A percentile compares a stretch with the other conserved stretches of the same genome.
These are phyloP conservation scores for Pangasius krempfi DNA, from an alignment of 2,797 vertebrate species.

Conservation along the genomic window DNA sequence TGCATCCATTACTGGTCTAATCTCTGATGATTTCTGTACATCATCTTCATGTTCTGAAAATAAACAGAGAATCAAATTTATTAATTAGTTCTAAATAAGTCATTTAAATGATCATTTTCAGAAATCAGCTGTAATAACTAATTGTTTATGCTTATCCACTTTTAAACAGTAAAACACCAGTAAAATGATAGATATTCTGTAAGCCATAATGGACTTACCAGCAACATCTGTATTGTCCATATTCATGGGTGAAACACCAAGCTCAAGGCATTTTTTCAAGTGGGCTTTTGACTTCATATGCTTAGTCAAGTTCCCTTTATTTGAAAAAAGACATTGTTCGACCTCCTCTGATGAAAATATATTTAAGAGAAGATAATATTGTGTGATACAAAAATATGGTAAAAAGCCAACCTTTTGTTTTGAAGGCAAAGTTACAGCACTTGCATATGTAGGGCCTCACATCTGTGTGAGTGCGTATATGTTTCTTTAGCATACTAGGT, in stretches of 20 bases:
- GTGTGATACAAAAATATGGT: conserved; percentile 2
- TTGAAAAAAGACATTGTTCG: conserved; percentile 28
- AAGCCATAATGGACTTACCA: conserved; percentile 72
- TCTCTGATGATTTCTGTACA: conserved; percentile 81
- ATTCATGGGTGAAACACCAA: conserved; percentile 92
- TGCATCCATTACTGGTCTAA: conserved; percentile 70
- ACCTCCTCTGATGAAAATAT: conserved; percentile 15
- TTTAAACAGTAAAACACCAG: neutral
- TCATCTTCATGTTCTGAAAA: conserved; percentile 76
- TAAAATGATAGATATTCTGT: neutral
- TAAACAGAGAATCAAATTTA: conserved; percentile 24
- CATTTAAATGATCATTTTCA: neutral
- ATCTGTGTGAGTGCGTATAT: conserved; percentile 97
- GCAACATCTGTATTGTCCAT: conserved; percentile 92
- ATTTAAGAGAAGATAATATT: neutral
- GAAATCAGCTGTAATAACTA: neutral
- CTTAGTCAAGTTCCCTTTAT: conserved; percentile 95
- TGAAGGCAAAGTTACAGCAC: conserved; percentile 98
- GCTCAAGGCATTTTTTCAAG: conserved; percentile 98
- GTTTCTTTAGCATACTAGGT: conserved; percentile 99
- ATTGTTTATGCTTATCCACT: neutral
- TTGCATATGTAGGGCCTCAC: conserved; percentile 97
- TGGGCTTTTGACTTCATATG: conserved; percentile 99
- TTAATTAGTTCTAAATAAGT: neutral
- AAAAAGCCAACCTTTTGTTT: conserved; percentile 91